Conservation (phyloP, 2,113 vertebrate species). For the Varanus salvator region DNA sequence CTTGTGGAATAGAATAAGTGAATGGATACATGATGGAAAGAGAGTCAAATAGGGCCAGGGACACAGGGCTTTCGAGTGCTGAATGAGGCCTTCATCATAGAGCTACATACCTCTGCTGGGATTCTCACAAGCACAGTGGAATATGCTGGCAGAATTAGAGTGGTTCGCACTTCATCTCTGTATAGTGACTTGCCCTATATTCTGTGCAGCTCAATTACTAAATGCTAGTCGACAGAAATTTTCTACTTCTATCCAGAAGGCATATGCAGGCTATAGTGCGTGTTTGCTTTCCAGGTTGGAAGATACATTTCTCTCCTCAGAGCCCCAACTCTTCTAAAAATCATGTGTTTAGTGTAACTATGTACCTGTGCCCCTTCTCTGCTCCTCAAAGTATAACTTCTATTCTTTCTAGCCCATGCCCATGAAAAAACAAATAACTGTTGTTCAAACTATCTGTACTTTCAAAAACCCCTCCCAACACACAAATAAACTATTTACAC, state of each 20-base stretch:
- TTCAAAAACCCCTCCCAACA: not conserved
- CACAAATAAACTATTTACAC: slow-evolving; percentile 56
- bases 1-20: not conserved
- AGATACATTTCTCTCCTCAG: not conserved
- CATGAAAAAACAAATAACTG: slow-evolving; percentile 21
- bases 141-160: not conserved
- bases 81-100: no score
- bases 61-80: not conserved
- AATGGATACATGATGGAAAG: not conserved
- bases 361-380: slow-evolving; percentile 27
- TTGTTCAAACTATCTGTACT: slow-evolving; percentile 47
- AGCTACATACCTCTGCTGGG: no score
- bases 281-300: slow-evolving; percentile 8
- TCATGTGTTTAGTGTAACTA: slow-evolving; percentile 22
- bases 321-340: not conserved
- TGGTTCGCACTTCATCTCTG: not conserved
- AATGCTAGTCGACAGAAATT: not conserved
- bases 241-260: not conserved
- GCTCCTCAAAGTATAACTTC: slow-evolving; percentile 22
- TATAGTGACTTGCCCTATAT: not conserved
- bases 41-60: not conserved
- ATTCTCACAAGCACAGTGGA: not conserved
- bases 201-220: not conserved
- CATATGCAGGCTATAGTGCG: not conserved
- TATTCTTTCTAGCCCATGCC: slow-evolving; percentile 17